Conservation (phyloP, 2,888 invertebrate genomes). For the Agapostemon virescens region DNA sequence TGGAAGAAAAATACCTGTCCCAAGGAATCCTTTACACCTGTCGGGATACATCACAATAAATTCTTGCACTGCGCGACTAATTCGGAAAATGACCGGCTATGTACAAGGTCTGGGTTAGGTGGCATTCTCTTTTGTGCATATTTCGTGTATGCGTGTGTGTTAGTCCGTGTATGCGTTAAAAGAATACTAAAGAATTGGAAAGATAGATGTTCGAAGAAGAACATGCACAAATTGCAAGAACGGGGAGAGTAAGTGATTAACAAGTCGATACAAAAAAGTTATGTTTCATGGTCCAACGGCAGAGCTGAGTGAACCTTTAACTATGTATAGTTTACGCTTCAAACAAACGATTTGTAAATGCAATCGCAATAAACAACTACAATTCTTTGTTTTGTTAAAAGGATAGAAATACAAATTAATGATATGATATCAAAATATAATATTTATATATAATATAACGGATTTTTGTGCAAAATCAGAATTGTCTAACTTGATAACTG, state of each 20-base stretch:
- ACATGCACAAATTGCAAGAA: neutral
- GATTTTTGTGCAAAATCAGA: no score
- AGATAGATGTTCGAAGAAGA: constrained; percentile 1
- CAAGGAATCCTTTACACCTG: constrained; percentile 19
- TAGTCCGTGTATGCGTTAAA: neutral
- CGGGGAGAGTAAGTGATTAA: neutral
- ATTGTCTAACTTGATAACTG: no score
- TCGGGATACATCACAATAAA: constrained; percentile 36
- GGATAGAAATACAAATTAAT: neutral
- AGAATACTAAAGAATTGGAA: neutral
- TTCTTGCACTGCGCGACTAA: constrained; percentile 17
- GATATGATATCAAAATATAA: neutral
- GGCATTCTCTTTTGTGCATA: constrained; percentile 25
- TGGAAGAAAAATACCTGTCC: constrained; percentile 16
- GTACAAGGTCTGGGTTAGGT: constrained; percentile 6
- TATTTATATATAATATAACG: no score
- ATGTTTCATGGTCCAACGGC: neutral
- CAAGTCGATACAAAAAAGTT: neutral
- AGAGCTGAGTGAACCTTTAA: neutral
- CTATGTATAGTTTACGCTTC: neutral
- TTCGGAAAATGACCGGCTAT: constrained; percentile 26
- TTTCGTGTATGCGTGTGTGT: neutral
- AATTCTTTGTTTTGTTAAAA: neutral
- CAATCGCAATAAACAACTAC: neutral
- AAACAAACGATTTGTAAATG: neutral